phyloP scores from a whole-genome alignment of 2,797 vertebrate species.

The Diceros bicornis region DNA sequence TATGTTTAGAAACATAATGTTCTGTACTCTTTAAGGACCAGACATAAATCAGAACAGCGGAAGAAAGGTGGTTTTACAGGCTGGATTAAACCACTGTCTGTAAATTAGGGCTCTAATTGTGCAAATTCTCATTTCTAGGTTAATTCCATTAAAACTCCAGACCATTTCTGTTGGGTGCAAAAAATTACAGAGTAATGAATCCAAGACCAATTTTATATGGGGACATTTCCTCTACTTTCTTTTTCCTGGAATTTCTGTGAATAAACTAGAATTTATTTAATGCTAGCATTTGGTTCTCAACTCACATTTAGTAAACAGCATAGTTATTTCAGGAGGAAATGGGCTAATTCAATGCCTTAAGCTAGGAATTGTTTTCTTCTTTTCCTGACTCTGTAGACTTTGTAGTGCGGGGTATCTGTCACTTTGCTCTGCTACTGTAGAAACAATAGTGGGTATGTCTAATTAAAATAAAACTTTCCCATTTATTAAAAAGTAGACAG shows the following conservation, averaged over 20 bases:
- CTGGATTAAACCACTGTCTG: not conserved
- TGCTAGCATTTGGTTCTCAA: not conserved
- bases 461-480: slow-evolving; percentile 62
- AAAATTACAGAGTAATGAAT: not conserved
- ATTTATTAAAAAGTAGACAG: slow-evolving; percentile 47
- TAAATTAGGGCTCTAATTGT: not conserved
- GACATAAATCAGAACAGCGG: not conserved
- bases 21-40: not conserved
- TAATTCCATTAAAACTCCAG: not conserved
- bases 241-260: slow-evolving; percentile 26
- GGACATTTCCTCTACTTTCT: not conserved
- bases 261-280: slow-evolving; percentile 28
- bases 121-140: not conserved
- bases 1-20: not conserved
- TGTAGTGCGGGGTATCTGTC: not conserved
- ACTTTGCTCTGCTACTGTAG: not conserved
- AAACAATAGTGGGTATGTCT: not conserved
- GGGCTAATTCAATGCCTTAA: not conserved
- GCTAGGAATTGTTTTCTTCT: not conserved
- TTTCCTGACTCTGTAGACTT: not conserved
- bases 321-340: slow-evolving; percentile 33
- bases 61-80: not conserved
- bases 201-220: not conserved
- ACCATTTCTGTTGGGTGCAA: not conserved
- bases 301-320: slow-evolving; percentile 23